Conservation (phyloP, 2,797 vertebrate species). For the Aphelocoma californica region DNA sequence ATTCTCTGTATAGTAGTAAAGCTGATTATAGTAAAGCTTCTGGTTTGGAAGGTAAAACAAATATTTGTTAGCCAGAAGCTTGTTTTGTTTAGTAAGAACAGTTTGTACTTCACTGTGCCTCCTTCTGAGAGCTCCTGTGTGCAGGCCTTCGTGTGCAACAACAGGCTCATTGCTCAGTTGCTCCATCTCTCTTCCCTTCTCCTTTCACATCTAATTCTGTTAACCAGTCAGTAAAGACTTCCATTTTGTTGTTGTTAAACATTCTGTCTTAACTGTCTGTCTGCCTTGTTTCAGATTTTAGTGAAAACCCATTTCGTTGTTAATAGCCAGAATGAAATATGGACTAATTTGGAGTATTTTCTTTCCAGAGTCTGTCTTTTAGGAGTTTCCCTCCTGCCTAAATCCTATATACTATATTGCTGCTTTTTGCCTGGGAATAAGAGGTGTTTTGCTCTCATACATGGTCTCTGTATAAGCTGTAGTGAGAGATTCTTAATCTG, state of each 20-base stretch:
- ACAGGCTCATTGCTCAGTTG: neutral
- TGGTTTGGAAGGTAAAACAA: neutral
- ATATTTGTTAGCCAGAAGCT: neutral
- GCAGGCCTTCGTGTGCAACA: accelerated
- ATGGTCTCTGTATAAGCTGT: neutral
- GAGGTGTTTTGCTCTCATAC: neutral
- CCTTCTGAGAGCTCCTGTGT: neutral
- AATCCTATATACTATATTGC: neutral
- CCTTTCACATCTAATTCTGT: neutral
- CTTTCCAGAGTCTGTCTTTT: neutral
- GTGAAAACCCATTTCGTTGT: neutral
- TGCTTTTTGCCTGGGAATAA: neutral
- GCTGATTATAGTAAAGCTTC: neutral
- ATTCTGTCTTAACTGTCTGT: neutral
- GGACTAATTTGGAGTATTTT: neutral
- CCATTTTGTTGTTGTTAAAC: neutral
- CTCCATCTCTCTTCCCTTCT: neutral
- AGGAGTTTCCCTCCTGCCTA: neutral
- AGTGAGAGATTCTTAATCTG: neutral
- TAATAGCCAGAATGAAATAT: neutral
- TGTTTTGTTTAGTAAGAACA: neutral
- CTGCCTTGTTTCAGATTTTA: neutral
- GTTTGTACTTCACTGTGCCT: neutral
- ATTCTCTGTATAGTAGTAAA: neutral
- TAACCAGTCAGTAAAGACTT: neutral